Conservation (phyloP, 53 echinoderm and acorn worm species). For the Hippasteria phrygiana region DNA sequence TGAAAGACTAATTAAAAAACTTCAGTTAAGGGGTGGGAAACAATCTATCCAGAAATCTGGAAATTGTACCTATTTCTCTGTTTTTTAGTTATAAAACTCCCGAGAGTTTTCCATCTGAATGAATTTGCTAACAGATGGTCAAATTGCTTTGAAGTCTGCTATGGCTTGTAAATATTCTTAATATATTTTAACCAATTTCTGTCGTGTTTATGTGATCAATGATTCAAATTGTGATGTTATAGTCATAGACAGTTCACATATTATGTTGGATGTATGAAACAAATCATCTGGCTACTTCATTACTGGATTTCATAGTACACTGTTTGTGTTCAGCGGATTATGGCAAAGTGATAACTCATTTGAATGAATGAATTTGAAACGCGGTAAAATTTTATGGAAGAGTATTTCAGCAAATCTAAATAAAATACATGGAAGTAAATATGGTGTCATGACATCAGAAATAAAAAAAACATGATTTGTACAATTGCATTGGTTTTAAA, state of each 20-base stretch:
- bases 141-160: too few species aligned
- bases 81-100: too few species aligned
- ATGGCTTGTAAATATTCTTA: not conserved
- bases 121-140: not conserved
- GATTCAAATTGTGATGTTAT: not conserved
- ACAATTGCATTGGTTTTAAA: not conserved
- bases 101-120: too few species aligned
- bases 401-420: not conserved
- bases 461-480: constrained; percentile 15
- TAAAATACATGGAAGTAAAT: not conserved
- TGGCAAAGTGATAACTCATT: not conserved
- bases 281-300: too few species aligned
- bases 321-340: not conserved
- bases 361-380: not conserved
- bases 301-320: not conserved
- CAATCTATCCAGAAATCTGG: too few species aligned
- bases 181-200: not conserved
- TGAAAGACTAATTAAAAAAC: too few species aligned
- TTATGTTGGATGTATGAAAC: too few species aligned
- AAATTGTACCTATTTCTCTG: too few species aligned
- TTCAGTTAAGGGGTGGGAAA: too few species aligned
- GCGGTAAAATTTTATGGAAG: not conserved
- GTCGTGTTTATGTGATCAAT: not conserved
- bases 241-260: too few species aligned
- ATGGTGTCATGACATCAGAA: constrained; percentile 12